Conservation (phyloP, 1,140 invertebrate species). For the Stratiolaelaps scimitus region DNA sequence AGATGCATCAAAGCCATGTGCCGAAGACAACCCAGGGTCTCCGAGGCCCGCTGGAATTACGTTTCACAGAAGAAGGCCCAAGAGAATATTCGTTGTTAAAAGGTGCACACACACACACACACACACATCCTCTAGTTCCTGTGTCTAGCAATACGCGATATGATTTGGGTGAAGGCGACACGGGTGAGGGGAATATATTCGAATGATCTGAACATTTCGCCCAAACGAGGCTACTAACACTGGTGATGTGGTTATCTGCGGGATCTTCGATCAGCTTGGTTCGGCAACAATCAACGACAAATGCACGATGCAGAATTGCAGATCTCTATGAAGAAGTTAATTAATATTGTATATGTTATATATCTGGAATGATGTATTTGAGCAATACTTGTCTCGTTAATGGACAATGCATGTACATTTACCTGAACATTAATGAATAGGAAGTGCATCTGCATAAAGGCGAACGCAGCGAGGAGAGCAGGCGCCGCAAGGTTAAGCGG, state of each 20-base stretch:
- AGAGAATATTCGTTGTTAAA: slow-evolving; percentile 1
- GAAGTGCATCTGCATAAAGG: slow-evolving; percentile 57
- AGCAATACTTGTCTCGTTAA: background rate
- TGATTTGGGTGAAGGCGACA: too few relatives aligned
- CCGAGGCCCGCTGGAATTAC: slow-evolving; percentile 34
- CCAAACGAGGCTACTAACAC: too few relatives aligned
- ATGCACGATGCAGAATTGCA: too few relatives aligned
- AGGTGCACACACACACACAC: background rate
- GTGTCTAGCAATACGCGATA: too few relatives aligned
- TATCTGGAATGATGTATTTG: too few relatives aligned
- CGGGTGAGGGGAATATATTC: too few relatives aligned
- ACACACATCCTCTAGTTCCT: too few relatives aligned
- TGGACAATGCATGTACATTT: slow-evolving; percentile 35
- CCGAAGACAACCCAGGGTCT: slow-evolving; percentile 35
- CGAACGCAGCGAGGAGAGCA: slow-evolving; percentile 54
- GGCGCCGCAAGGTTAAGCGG: slow-evolving; percentile 51
- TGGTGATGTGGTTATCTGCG: too few relatives aligned
- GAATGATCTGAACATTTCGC: too few relatives aligned
- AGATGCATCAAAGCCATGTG: slow-evolving; percentile 51
- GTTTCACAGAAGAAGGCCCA: background rate
- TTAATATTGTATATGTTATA: too few relatives aligned
- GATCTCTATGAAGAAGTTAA: too few relatives aligned
- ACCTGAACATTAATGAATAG: slow-evolving; percentile 57
- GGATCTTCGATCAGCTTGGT: too few relatives aligned
- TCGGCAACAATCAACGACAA: slow-evolving; percentile 22